Evolutionary conservation across 2,113 vertebrate genomes (phyloP), one percentile per base, ranked within the genome.

Genomic region (Syngnathoides biaculeatus): DNA sequence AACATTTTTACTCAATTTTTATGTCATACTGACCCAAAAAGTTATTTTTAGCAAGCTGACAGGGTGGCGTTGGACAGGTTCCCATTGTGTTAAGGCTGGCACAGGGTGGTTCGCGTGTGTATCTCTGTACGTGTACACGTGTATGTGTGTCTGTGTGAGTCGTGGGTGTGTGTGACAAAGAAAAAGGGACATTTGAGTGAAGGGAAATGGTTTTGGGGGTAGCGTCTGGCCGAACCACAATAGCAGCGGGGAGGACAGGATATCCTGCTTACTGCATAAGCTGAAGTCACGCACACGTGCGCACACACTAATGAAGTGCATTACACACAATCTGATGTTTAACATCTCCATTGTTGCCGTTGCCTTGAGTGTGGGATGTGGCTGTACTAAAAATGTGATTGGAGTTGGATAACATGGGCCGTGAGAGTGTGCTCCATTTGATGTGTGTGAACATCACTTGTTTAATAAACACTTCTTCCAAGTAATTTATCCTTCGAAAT

Each of bases 221-320:
- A 83, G 75, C 68, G 81, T 89, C 89, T 88, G 82, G 81, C 75
- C 53, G 55, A 68, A 63, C 69, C 67, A 91, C 88, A 90, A 90
- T 89, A 89, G 87, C 81, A 71, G 65, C 75, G 72, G 77, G 79
- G 82, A 84, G 80, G 86, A 89, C 88, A 89, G 90, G 90, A 91
- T 77, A 90, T 91, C 90, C 90, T 89, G 87, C 89, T 85, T 79
- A 71, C 73, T 74, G 71, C 74, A 59, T 64, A 61, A 60, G 20
- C 71, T 73, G 22, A 69, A 68, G 45, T 42, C 66, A 72, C 12
- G 69, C 53, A 48, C 75, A 55, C 60, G 69, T 43, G 53, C 20
- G 22, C 58, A 48, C 68, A 30, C 26, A 68, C 35, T 50, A 48
- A 26, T 27, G 42, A 5, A 56, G 42, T 13, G 20, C 40, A 52